Percentiles rank a stretch among this genome's conserved stretches.
Evolutionary conservation across 2,888 invertebrate genomes (phyloP).

Genomic region (Acrocera orbiculus): DNA sequence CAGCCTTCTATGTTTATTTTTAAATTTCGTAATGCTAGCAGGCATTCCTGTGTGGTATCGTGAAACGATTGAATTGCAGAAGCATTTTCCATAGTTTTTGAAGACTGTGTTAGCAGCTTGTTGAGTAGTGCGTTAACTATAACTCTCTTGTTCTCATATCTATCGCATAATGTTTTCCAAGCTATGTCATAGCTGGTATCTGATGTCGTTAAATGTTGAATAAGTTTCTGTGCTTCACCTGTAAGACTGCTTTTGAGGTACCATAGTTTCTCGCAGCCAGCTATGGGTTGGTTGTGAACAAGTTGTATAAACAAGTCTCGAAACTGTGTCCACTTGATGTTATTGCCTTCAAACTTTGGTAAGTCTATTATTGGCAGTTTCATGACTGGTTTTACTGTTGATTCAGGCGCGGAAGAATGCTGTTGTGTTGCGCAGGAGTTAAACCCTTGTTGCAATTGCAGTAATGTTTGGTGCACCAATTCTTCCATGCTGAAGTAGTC

Average conservation of each 20-base stretch:
- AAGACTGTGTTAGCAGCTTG: slow-evolving; percentile 1
- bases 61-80: not conserved
- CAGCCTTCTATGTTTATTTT: not conserved
- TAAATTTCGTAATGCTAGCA: not conserved
- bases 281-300: not conserved
- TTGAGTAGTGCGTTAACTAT: slow-evolving; percentile 2
- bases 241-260: slow-evolving; percentile 1
- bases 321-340: slow-evolving; percentile 1
- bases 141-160: slow-evolving; percentile 5
- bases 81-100: not conserved
- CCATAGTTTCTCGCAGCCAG: slow-evolving; percentile 1
- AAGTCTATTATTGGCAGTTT: too few species aligned
- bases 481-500: too few species aligned
- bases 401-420: too few species aligned
- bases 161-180: not conserved
- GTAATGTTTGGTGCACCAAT: too few species aligned
- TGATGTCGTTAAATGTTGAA: not conserved
- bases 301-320: not conserved
- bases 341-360: too few species aligned
- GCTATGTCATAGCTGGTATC: slow-evolving; percentile 1
- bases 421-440: too few species aligned
- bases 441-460: too few species aligned
- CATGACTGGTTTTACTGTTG: too few species aligned
- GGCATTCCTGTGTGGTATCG: slow-evolving; percentile 1
- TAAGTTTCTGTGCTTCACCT: slow-evolving; percentile 1